Conservation (phyloP, 35 echinoderm and acorn worm genomes). For the Anneissia japonica region DNA sequence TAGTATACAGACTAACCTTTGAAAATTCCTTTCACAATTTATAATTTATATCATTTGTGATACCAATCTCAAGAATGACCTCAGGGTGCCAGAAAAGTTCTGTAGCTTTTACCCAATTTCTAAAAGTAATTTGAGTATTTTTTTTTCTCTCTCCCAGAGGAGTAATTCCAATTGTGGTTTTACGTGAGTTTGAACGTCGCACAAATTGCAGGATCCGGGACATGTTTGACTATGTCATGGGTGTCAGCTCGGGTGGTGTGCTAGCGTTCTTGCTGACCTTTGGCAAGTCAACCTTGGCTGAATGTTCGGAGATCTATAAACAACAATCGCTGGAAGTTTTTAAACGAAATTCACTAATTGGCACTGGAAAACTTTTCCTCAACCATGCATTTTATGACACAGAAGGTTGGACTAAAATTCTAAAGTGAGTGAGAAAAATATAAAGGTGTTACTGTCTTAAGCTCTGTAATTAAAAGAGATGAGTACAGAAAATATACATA, state of each 20-base stretch:
- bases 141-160: constrained; percentile 55
- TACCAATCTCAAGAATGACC: not conserved
- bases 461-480: too few species aligned
- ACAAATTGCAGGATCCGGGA: constrained; percentile 55
- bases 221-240: constrained; percentile 92
- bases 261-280: constrained; percentile 66
- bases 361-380: constrained; percentile 80
- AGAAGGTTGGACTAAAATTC: constrained; percentile 80
- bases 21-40: not conserved
- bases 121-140: not conserved
- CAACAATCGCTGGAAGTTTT: constrained; percentile 60
- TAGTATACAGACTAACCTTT: too few species aligned
- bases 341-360: constrained; percentile 68
- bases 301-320: constrained; percentile 69
- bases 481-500: too few species aligned
- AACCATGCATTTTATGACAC: constrained; percentile 97
- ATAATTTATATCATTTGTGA: not conserved
- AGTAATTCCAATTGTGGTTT: constrained; percentile 71
- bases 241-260: constrained; percentile 94
- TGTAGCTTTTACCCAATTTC: too few species aligned
- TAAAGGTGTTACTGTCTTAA: too few species aligned
- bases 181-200: constrained; percentile 53
- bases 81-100: not conserved
- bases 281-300: constrained; percentile 44
- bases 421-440: constrained; percentile 48